Base-by-base conservation (phyloP, 1,140 invertebrate species). In the Brachionus koreanus region DNA sequence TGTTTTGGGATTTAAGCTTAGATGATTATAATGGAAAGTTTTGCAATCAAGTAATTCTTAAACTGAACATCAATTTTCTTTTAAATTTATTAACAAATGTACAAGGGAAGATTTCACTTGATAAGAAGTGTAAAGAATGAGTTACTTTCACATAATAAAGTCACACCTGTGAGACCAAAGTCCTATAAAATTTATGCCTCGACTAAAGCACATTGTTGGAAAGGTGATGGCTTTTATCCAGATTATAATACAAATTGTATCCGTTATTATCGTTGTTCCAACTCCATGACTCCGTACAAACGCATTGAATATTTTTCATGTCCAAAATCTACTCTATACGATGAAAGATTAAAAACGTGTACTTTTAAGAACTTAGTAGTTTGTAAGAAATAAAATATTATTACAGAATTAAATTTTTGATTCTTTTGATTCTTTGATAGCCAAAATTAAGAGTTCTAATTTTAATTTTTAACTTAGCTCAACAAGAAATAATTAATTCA, bases 1-100 rank as follows among this genome's bases (percentile, higher is more conserved):
- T 98, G 94, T 93, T 96, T 0, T 98, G 96, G 96, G 95, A 95
- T 0, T 90, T 98, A 0, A 95, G 97, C 85, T 95, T 97, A 93
- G 96, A 87, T 63, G 86, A 87, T 81, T 86, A 85, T 76, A 82
- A 63, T 10, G 85, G 85, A 69, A 43, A 52, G 0, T 84, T 83
- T 63, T 87, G 87, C 83, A 84, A 84, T 52, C 46, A 85, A 25
- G 86, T 79, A 74, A 42, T 12, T 61, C 35, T 23, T 5, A 39
- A 43, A 39, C 3, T 39, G 19, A 39, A 69, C 19, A 37, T 5
- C 6, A 72, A 19, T 39, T 9, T 23, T 10, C 16, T n/a, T 3
- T 19, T 49, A 42, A 75, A 9, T 75, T 75, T 6, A 9, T 75
- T 43, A 75, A 69, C 13, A 10, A 23, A 9, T 16, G 43, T 10